A percentile compares a stretch with the other conserved stretches of the same genome.
These are phyloP conservation scores for Otus sunia DNA, from an alignment of 2,113 vertebrate genomes.

Conservation along the genomic window DNA sequence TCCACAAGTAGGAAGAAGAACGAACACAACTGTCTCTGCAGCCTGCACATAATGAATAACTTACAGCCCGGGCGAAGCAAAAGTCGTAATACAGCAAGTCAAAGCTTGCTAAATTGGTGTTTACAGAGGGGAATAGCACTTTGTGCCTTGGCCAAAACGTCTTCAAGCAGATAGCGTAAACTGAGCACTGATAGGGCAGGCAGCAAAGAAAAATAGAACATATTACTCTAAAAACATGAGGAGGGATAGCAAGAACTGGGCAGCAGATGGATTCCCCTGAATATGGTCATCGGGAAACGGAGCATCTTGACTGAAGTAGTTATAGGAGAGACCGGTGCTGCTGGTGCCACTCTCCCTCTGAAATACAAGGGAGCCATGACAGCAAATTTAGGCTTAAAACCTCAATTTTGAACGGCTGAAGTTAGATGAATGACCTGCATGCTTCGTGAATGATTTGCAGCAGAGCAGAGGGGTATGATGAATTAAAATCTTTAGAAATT, in stretches of 20 bases:
- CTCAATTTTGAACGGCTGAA: neutral
- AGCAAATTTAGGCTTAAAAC: neutral
- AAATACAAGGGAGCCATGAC: accelerated
- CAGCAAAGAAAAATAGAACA: neutral
- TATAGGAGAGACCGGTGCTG: neutral
- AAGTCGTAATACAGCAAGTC: neutral
- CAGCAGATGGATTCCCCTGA: neutral
- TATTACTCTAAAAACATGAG: neutral
- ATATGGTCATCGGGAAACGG: accelerated
- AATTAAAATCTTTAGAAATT: neutral
- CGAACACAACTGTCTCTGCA: neutral
- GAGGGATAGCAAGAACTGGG: neutral
- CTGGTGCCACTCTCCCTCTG: neutral
- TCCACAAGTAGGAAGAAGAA: neutral
- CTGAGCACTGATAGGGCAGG: neutral
- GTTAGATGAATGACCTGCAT: neutral
- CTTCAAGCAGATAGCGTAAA: neutral
- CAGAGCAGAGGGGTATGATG: neutral
- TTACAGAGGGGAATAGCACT: neutral
- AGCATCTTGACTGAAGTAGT: accelerated
- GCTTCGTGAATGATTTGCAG: neutral
- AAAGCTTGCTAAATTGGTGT: neutral
- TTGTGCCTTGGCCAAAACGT: neutral
- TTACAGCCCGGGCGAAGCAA: neutral
- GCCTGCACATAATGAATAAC: neutral